Evolutionary conservation across 2,888 invertebrate species (phyloP).

Genomic region (Ophioninae sp.): DNA sequence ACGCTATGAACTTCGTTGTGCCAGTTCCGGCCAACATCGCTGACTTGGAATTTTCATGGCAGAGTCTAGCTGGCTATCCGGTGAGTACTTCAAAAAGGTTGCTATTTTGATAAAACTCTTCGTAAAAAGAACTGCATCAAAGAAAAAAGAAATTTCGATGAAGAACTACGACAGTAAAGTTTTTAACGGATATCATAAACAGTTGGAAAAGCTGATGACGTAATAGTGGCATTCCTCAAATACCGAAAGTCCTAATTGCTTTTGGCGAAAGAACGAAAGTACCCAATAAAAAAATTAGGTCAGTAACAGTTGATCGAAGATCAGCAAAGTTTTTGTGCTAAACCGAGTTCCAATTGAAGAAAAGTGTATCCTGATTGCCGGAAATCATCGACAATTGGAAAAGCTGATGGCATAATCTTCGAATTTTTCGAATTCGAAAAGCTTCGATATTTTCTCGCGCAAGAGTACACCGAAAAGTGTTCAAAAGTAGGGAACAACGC

Average conservation of each 20-base stretch:
- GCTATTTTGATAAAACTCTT: neutral
- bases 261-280: neutral
- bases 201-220: neutral
- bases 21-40: slow-evolving; percentile 90
- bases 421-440: neutral
- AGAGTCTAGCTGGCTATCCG: slow-evolving; percentile 88
- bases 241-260: neutral
- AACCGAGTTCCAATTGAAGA: no score
- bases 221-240: neutral
- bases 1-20: slow-evolving; percentile 92
- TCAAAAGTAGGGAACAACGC: neutral
- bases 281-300: neutral
- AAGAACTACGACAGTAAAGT: neutral
- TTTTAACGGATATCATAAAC: neutral
- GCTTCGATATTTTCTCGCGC: neutral
- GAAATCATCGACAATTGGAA: neutral
- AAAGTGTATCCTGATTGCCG: neutral
- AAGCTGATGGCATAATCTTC: neutral
- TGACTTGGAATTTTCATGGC: slow-evolving; percentile 93
- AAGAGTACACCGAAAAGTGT: neutral
- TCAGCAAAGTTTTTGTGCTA: neutral
- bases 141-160: neutral
- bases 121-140: no score
- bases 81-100: slow-evolving; percentile 82
- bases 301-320: neutral